phyloP scores from a whole-genome alignment of 2,888 invertebrate species.

The Drosophila quinaria region DNA sequence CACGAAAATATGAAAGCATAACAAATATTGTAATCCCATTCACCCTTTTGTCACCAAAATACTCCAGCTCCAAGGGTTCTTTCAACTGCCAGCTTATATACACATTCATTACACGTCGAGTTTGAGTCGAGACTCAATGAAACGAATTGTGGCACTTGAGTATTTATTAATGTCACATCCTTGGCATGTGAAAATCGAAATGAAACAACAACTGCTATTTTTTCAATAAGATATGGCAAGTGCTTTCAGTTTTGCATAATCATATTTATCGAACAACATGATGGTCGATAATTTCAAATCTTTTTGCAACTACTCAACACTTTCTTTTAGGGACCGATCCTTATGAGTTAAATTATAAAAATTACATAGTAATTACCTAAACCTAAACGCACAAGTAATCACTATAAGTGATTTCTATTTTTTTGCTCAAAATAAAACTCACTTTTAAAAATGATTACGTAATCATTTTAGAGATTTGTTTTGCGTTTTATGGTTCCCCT shows the following conservation, averaged over 20 bases:
- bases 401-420: too few species aligned
- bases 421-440: too few species aligned
- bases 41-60: slow-evolving; percentile 62
- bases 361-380: too few species aligned
- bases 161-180: slow-evolving; percentile 45
- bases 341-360: too few species aligned
- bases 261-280: neutral
- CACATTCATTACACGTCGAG: slow-evolving; percentile 29
- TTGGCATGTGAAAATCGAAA: slow-evolving; percentile 22
- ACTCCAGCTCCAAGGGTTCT: slow-evolving; percentile 13
- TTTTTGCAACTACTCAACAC: neutral
- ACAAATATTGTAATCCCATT: slow-evolving; percentile 63
- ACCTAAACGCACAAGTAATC: too few species aligned
- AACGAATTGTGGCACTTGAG: slow-evolving; percentile 53
- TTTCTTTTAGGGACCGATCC: too few species aligned
- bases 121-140: slow-evolving; percentile 16
- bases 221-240: slow-evolving; percentile 2
- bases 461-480: too few species aligned
- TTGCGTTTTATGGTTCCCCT: too few species aligned
- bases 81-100: slow-evolving; percentile 15
- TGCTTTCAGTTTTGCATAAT: slow-evolving; percentile 6
- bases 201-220: slow-evolving; percentile 31
- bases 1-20: slow-evolving; percentile 61
- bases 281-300: neutral
- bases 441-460: too few species aligned